phyloP scores from a whole-genome alignment of 2,888 invertebrate species.

The Polyommatus icarus region DNA sequence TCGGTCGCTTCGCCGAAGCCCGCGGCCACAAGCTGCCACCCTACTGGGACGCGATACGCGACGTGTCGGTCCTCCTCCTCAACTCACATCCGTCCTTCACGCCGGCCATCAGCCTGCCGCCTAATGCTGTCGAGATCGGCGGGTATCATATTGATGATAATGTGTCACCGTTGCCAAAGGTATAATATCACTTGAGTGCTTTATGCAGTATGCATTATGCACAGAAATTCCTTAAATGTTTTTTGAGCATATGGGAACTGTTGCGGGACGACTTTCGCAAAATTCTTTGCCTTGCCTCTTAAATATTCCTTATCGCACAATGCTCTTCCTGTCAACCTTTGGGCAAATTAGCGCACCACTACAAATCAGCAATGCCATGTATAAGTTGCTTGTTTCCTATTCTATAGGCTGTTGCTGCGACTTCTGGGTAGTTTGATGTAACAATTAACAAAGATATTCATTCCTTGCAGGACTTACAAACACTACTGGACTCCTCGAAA shows the following conservation, averaged over 20 bases:
- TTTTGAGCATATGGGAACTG: no score
- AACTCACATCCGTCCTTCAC: constrained; percentile 38
- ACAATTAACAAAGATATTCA: not conserved
- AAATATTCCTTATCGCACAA: no score
- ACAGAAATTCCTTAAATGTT: no score
- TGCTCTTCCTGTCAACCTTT: no score
- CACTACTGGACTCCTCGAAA: constrained; percentile 51
- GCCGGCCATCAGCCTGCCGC: constrained; percentile 37
- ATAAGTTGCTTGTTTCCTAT: not conserved
- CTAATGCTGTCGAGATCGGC: constrained; percentile 42
- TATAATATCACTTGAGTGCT: constrained; percentile 15
- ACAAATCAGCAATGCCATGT: no score
- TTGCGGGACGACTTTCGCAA: no score
- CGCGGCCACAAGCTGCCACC: constrained; percentile 35
- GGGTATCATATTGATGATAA: constrained; percentile 43
- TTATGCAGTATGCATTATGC: no score
- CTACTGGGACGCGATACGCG: constrained; percentile 32
- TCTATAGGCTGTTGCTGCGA: not conserved
- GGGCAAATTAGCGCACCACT: no score
- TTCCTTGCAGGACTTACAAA: constrained; percentile 48
- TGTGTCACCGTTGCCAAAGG: constrained; percentile 42
- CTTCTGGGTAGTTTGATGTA: not conserved
- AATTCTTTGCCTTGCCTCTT: no score
- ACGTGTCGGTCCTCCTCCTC: constrained; percentile 37
- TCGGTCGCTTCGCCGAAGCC: constrained; percentile 33